Conservation (phyloP, 2,797 vertebrate genomes). For the Chaetophractus vellerosus region DNA sequence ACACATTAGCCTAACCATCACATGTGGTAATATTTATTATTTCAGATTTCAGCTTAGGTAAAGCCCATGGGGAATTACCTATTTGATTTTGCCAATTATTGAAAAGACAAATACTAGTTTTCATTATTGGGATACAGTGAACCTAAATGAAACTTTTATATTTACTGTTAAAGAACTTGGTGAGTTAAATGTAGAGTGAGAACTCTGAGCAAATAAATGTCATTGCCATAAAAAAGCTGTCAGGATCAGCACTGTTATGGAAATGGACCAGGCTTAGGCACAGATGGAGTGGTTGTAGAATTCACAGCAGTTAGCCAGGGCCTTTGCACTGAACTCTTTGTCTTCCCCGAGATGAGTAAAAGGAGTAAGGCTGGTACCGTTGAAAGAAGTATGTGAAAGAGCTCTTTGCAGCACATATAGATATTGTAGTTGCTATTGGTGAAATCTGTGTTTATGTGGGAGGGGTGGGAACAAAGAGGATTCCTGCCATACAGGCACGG, state of each 20-base stretch:
- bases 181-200: background rate
- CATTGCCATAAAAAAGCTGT: background rate
- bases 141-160: conserved; percentile 53
- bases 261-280: background rate
- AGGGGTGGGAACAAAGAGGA: conserved; percentile 92
- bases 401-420: conserved; percentile 92
- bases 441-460: conserved; percentile 89
- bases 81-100: background rate
- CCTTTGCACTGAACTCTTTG: conserved; percentile 83
- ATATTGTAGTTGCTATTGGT: conserved; percentile 87
- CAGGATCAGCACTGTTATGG: background rate
- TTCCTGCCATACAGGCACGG: conserved; percentile 96
- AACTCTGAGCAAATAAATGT: background rate
- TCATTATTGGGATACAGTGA: conserved; percentile 32
- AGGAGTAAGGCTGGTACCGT: conserved; percentile 90
- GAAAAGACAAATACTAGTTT: conserved; percentile 36
- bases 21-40: background rate
- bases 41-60: conserved; percentile 49
- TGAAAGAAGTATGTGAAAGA: conserved; percentile 88
- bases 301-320: conserved; percentile 92
- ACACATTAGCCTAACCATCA: no score
- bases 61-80: background rate
- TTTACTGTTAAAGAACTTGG: background rate
- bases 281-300: conserved; percentile 87
- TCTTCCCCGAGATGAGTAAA: conserved; percentile 92